A percentile compares a stretch with the other conserved stretches of the same genome.
Conservation (phyloP, 2,113 vertebrate genomes). For the Campylorhamphus procurvoides region DNA sequence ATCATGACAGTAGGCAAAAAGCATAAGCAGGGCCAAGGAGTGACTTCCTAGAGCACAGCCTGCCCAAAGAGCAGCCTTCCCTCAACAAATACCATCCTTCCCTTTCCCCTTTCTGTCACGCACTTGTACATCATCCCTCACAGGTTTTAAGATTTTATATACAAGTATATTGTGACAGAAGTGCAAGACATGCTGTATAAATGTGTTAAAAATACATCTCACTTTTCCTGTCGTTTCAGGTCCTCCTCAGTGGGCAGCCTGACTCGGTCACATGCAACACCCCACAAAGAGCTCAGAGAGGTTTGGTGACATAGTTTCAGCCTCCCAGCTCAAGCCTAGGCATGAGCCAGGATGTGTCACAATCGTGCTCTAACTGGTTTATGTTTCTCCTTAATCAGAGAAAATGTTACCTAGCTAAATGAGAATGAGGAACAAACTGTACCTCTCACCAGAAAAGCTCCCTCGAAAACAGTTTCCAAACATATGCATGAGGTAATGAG, state of each 20-base stretch:
- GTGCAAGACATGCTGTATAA: neutral
- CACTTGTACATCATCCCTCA: neutral
- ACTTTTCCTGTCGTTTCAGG: neutral
- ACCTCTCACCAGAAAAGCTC: slow-evolving; percentile 39
- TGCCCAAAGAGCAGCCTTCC: neutral
- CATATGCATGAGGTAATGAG: slow-evolving; percentile 50
- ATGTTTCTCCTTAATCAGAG: slow-evolving; percentile 2
- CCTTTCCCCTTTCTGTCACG: neutral
- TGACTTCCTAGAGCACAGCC: neutral
- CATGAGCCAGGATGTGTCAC: neutral
- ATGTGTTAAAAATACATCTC: neutral
- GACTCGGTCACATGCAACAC: neutral
- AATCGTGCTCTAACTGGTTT: neutral
- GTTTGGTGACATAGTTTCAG: neutral
- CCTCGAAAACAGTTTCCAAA: slow-evolving; percentile 46
- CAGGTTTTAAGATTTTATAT: neutral
- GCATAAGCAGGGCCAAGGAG: neutral
- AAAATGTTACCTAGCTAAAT: slow-evolving; percentile 46
- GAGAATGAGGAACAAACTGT: slow-evolving; percentile 31
- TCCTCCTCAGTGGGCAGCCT: neutral
- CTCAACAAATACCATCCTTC: neutral
- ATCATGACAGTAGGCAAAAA: neutral
- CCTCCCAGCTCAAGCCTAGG: neutral
- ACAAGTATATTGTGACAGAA: neutral
- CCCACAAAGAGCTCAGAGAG: neutral